Percentiles rank a stretch among this genome's conserved stretches.
Evolutionary conservation across 2,888 invertebrate species (phyloP).

Genomic region (Lumbricus terrestris): DNA sequence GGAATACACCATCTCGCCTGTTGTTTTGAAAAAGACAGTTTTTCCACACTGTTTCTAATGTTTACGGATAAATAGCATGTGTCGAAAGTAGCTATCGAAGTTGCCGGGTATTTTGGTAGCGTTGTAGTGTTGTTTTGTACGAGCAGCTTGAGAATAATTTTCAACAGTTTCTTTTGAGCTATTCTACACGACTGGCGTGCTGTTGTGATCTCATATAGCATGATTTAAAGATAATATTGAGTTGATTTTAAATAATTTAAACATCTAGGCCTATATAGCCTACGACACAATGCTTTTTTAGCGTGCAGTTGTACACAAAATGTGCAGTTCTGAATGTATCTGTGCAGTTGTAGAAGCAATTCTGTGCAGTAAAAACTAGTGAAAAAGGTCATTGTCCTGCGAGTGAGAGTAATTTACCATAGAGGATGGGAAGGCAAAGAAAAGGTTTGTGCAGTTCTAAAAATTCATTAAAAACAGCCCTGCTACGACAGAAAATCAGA

Average conservation of each 20-base stretch:
- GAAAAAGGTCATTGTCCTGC: too few species aligned
- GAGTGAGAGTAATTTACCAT: too few species aligned
- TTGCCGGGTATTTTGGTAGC: neutral
- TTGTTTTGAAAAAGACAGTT: neutral
- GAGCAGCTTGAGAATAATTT: neutral
- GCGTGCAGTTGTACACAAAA: too few species aligned
- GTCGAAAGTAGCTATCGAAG: neutral
- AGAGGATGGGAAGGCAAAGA: too few species aligned
- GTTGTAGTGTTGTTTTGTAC: neutral
- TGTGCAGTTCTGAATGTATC: too few species aligned
- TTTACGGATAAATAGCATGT: neutral
- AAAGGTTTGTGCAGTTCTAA: too few species aligned
- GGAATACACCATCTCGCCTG: neutral
- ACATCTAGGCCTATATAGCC: too few species aligned
- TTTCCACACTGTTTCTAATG: neutral
- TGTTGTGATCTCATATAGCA: neutral
- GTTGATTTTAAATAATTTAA: neutral
- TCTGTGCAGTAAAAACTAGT: too few species aligned
- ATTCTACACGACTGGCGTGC: neutral
- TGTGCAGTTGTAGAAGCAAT: too few species aligned
- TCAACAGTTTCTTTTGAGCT: neutral
- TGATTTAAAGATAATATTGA: neutral
- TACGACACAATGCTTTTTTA: too few species aligned
- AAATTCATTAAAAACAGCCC: too few species aligned
- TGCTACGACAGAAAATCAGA: neutral